Evolutionary conservation across 1,140 invertebrate genomes (phyloP), one percentile per base, ranked within the genome.

Genomic region (Sogatella furcifera): DNA sequence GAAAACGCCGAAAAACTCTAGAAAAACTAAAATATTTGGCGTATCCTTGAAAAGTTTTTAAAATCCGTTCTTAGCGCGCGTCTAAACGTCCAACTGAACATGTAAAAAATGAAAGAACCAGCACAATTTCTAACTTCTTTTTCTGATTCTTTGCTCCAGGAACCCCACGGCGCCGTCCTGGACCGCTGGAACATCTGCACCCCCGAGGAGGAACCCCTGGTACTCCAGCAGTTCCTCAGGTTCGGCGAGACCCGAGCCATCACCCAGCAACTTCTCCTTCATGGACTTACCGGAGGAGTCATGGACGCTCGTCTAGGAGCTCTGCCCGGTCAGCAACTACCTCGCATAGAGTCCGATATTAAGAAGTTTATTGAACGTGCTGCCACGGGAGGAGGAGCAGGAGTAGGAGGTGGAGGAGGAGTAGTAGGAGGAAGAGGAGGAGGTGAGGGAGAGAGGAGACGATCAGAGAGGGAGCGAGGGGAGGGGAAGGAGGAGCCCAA

Each of bases 141-240:
- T 28, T 4, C 2, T 49, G 46, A 11, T 11, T 38, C 3, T 58
- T 64, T 57, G 57, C 62, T 73, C 1, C 74, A 85, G 83, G 80
- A 84, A 73, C 75, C 78, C 70, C 80, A 83, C 65, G 85, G 88
- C 66, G 82, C 77, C 69, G 78, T 87, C 63, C 77, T 92, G 70
- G 85, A 90, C 74, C 82, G 85, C 76, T 92, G 89, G 89, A 84
- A 81, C 65, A 84, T 91, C 71, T 86, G 86, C 69, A 86, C 82
- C 66, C 80, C 85, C 70, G 89, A 91, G 72, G 89, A 92, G 77
- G 90, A 92, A 73, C 84, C 87, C 67, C 78, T 91, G 67, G 86
- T 92, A 55, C 76, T 92, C 52, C 88, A 91, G 74, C 89, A 92
- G 78, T 92, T 92, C 77, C 80, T 92, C 57, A 78, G 88, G 65